phyloP scores from a whole-genome alignment of 1,140 invertebrate species.

The Diorhabda sublineata region DNA sequence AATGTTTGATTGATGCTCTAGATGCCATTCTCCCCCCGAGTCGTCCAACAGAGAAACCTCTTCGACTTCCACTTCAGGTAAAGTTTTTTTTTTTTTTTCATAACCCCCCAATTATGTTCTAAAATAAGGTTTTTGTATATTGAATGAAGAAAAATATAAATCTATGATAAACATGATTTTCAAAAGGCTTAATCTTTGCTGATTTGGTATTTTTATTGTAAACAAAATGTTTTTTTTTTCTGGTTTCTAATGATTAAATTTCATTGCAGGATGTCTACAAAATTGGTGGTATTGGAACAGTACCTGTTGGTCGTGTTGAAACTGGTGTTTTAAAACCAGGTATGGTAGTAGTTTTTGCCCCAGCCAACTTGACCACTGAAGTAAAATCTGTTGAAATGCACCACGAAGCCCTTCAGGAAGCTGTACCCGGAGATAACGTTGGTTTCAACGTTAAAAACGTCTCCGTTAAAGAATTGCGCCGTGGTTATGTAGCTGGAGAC shows the following conservation, averaged over 20 bases:
- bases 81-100: slow-evolving; percentile 3
- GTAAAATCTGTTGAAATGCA: slow-evolving; percentile 97
- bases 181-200: slow-evolving; percentile 37
- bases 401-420: slow-evolving; percentile 83
- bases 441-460: slow-evolving; percentile 97
- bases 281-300: slow-evolving; percentile 97
- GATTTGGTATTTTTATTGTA: slow-evolving; percentile 16
- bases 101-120: background rate
- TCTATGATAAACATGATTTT: slow-evolving; percentile 11
- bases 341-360: slow-evolving; percentile 88
- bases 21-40: slow-evolving; percentile 82
- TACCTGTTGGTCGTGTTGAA: slow-evolving; percentile 94
- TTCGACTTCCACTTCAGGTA: slow-evolving; percentile 81
- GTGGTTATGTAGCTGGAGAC: slow-evolving; percentile 88
- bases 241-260: slow-evolving; percentile 12
- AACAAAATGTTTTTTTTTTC: slow-evolving; percentile 1
- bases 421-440: slow-evolving; percentile 89
- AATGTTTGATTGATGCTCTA: slow-evolving; percentile 82
- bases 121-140: background rate
- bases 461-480: slow-evolving; percentile 87
- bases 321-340: slow-evolving; percentile 94
- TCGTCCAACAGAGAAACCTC: slow-evolving; percentile 84
- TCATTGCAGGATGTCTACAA: slow-evolving; percentile 86
- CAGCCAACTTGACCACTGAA: slow-evolving; percentile 85
- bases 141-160: background rate